Evolutionary conservation across 2,113 vertebrate species (phyloP), one percentile per base, ranked within the genome.

Genomic region (Oenanthe melanoleuca): DNA sequence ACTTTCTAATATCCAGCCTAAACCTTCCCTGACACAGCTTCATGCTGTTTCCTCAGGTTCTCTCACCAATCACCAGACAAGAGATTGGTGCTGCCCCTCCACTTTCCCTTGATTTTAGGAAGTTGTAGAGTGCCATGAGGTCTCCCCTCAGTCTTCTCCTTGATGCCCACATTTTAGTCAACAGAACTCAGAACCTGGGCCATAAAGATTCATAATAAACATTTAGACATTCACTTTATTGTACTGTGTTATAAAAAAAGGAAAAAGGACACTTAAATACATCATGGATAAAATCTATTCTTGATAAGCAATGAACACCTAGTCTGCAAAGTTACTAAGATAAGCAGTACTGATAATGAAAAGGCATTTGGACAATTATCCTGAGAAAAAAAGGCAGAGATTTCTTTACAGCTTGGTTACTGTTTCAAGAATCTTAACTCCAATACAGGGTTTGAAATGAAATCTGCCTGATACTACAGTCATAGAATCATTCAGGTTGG

Each of bases 351-450:
- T 26, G 24, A 45, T 3, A 2, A 74, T 42, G 19, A 87, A 87
- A 80, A 85, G 6, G 25, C 20, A 3, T 11, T 73, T 40, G 42
- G 38, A 53, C 8, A 71, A 72, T 33, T 80, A 69, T 38, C 29
- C 21, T 69, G 77, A 37, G 31, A 21, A 83, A 80, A 84, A 91
- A 63, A 59, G 12, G 25, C 26, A 71, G 61, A 69, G 15, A 79
- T 59, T 81, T 66, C 8, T 88, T 93, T 59, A 71, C 1, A 0
- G 3, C 6, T 89, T 0, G 0, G 31, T 89, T 57, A 77, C 12
- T 17, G 2, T 77, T 78, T 78, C 60, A 91, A 65, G 45, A 53
- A 45, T 31, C 56, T 77, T 83, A 90, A 80, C 9, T 6, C 40
- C 1, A 55, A 12, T 29, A 63, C 11, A 42, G 15, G 20, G 10